A percentile compares a stretch with the other conserved stretches of the same genome.
Evolutionary conservation across 2,113 vertebrate species (phyloP).

Genomic region (Accipiter virgatus): DNA sequence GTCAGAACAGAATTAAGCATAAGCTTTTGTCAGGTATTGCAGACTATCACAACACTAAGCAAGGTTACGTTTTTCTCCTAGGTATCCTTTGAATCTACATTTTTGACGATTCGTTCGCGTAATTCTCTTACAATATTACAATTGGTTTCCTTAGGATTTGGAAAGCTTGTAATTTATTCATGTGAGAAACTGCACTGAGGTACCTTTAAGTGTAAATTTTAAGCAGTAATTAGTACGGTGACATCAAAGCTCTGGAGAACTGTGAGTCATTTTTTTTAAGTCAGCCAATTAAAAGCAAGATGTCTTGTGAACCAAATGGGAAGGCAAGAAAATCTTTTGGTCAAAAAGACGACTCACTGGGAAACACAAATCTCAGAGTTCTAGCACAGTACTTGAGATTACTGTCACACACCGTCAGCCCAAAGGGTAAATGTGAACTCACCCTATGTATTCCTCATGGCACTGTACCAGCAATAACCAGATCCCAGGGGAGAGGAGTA

Average conservation of each 20-base stretch:
- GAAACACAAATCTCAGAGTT: neutral
- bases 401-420: neutral
- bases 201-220: neutral
- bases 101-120: neutral
- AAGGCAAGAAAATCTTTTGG: neutral
- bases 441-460: neutral
- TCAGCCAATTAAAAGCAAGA: neutral
- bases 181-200: neutral
- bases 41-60: neutral
- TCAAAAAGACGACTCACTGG: neutral
- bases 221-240: neutral
- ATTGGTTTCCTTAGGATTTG: neutral
- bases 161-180: conserved; percentile 25
- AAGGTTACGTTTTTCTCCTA: neutral
- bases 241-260: conserved; percentile 9
- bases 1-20: neutral
- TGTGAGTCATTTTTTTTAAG: neutral
- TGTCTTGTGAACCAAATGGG: neutral
- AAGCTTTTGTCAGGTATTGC: neutral
- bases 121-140: neutral
- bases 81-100: neutral
- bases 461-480: neutral
- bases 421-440: neutral
- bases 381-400: neutral
- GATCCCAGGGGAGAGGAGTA: neutral